Percentiles rank a stretch among this genome's conserved stretches.
These are phyloP conservation scores for rat (Rattus norvegicus) DNA, from an alignment of 2,113 vertebrate species.

Conservation along the genomic window GRCr8 NC_086030.1:49526001-49526500, in stretches of 20 bases:
- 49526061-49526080: slow-evolving; percentile 63
- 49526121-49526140: slow-evolving; percentile 80
- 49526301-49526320: not conserved
- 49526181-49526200: not conserved
- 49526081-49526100: slow-evolving; percentile 81
- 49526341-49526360: not conserved
- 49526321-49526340: not conserved
- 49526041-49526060: slow-evolving; percentile 71
- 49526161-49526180: not conserved
- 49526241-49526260: not conserved
- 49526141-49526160: slow-evolving; percentile 53
- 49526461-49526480: not conserved
- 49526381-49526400: accelerated
- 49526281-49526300: not conserved
- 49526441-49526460: not conserved
- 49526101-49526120: slow-evolving; percentile 83
- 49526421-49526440: not conserved
- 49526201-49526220: not conserved
- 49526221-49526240: not conserved
- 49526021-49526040: slow-evolving; percentile 67
- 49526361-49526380: not conserved
- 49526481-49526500: not conserved
- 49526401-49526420: not conserved
- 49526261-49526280: not conserved
- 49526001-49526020: slow-evolving; percentile 70